Conservation (phyloP, 1,140 invertebrate genomes). For the Aphelenchoides avenae region DNA sequence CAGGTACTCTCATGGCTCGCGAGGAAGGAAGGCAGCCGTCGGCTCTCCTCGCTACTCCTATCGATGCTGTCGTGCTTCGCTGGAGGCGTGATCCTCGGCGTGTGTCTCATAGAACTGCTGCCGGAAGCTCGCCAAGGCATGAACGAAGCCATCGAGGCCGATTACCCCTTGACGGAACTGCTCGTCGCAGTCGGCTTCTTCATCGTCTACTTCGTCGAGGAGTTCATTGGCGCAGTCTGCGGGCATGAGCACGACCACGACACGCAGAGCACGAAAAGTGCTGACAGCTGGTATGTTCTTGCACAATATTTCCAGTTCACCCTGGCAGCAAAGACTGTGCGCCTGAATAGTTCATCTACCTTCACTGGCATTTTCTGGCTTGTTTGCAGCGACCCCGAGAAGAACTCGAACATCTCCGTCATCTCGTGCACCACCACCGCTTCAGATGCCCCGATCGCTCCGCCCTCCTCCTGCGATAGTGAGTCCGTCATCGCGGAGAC, state of each 20-base stretch:
- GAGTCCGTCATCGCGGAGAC: too few relatives aligned
- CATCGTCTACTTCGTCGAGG: slow-evolving; percentile 66
- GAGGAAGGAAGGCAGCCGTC: slow-evolving; percentile 7
- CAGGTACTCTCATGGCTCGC: background rate
- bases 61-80: slow-evolving; percentile 27
- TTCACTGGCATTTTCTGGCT: too few relatives aligned
- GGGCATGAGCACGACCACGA: slow-evolving; percentile 18
- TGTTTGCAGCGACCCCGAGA: too few relatives aligned
- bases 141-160: slow-evolving; percentile 9
- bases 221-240: slow-evolving; percentile 58
- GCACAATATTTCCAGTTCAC: too few relatives aligned
- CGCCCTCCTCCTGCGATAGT: too few relatives aligned
- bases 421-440: too few relatives aligned
- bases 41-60: background rate
- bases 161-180: slow-evolving; percentile 66
- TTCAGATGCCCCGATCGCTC: too few relatives aligned
- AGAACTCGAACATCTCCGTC: too few relatives aligned
- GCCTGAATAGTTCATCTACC: too few relatives aligned
- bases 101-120: slow-evolving; percentile 23
- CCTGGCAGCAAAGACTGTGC: too few relatives aligned
- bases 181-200: slow-evolving; percentile 66
- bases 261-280: slow-evolving; percentile 19
- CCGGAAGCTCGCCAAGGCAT: slow-evolving; percentile 16
- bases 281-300: too few relatives aligned
- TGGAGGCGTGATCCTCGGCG: slow-evolving; percentile 27